phyloP scores from a whole-genome alignment of 2,797 vertebrate species.

The Arrhamphus sclerolepis region DNA sequence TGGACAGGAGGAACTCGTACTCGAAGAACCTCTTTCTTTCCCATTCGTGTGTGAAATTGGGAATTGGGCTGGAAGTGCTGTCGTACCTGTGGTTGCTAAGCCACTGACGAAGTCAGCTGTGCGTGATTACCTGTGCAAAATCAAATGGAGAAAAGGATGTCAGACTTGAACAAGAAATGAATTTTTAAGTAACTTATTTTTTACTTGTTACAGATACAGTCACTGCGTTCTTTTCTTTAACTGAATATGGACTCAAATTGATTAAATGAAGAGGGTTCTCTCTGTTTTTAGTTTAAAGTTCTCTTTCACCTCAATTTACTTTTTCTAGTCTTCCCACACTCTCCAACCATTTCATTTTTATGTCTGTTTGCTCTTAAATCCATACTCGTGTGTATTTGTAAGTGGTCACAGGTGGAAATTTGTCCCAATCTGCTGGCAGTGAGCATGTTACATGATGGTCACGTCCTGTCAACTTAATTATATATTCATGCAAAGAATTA shows the following conservation, averaged over 20 bases:
- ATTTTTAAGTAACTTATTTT: conserved; percentile 80
- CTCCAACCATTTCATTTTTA: conserved; percentile 34
- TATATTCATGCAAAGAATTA: conserved; percentile 7
- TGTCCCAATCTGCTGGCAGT: conserved; percentile 24
- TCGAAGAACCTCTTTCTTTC: conserved; percentile 26
- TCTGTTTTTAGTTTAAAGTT: conserved; percentile 31
- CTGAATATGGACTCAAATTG: conserved; percentile 9
- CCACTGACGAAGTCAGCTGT: conserved; percentile 28
- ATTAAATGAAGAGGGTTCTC: conserved; percentile 20
- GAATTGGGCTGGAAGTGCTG: conserved; percentile 28
- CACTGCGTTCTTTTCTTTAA: conserved; percentile 53
- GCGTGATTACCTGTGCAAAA: conserved; percentile 41
- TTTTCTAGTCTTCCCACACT: conserved; percentile 36
- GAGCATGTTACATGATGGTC: conserved; percentile 5
- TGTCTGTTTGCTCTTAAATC: conserved; percentile 39
- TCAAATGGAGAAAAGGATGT: conserved; percentile 36
- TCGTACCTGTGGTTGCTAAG: conserved; percentile 19
- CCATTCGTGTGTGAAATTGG: conserved; percentile 22
- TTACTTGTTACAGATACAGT: conserved; percentile 56
- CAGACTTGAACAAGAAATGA: conserved; percentile 53
- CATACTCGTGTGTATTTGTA: conserved; percentile 50
- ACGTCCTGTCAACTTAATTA: not conserved
- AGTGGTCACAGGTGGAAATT: conserved; percentile 39
- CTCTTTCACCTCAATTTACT: conserved; percentile 6
- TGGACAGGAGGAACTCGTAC: conserved; percentile 34